Conservation (phyloP, 2,888 invertebrate species). For the Cerastoderma edule region DNA sequence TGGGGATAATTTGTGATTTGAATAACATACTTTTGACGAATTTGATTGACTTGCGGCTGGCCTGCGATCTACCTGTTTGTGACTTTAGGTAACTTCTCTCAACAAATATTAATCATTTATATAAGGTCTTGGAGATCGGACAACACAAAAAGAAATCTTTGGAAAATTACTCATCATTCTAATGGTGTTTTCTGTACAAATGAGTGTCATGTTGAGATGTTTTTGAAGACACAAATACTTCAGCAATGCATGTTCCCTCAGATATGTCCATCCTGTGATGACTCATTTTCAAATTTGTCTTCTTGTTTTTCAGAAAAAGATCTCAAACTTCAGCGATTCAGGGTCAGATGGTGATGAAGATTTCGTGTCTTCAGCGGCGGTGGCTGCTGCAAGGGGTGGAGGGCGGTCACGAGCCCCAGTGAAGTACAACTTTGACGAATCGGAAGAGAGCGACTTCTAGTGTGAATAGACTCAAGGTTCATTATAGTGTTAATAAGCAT, state of each 20-base stretch:
- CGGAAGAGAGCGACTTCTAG: slow-evolving; percentile 57
- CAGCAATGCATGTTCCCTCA: neutral
- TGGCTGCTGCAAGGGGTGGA: slow-evolving; percentile 36
- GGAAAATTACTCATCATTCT: too few relatives aligned
- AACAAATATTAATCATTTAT: too few relatives aligned
- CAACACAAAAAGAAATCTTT: neutral
- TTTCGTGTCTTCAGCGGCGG: slow-evolving; percentile 35
- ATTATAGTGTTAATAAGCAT: too few relatives aligned
- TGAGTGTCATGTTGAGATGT: neutral
- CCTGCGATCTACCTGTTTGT: too few relatives aligned
- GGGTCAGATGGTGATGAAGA: slow-evolving; percentile 51
- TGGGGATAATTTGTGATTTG: too few relatives aligned
- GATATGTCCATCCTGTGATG: neutral
- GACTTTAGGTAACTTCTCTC: too few relatives aligned
- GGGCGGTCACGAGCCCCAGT: slow-evolving; percentile 85
- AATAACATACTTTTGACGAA: too few relatives aligned
- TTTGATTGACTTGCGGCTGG: too few relatives aligned
- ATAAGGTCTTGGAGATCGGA: neutral
- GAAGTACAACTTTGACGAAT: slow-evolving; percentile 84
- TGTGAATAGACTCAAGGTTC: too few relatives aligned
- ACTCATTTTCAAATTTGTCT: neutral
- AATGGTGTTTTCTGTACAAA: neutral
- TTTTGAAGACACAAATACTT: too few relatives aligned
- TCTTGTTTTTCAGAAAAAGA: slow-evolving; percentile 62
- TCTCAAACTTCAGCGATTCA: slow-evolving; percentile 55